Conservation (phyloP, 2,888 invertebrate species). For the Neelides folsomi region DNA sequence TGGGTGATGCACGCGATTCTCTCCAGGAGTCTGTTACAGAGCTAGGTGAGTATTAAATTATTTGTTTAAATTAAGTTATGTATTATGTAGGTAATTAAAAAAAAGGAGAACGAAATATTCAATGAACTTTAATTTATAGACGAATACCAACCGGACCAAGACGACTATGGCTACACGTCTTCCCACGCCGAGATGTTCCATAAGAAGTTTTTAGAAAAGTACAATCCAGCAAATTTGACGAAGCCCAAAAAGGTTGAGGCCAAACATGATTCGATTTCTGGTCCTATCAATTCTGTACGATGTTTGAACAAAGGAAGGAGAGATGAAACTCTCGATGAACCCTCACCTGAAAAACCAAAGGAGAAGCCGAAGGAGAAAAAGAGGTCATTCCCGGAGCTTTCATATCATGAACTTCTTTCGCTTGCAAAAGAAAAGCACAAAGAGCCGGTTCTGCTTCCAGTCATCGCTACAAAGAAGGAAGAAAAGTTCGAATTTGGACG, state of each 20-base stretch:
- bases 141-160: conserved; percentile 69
- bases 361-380: conserved; percentile 31
- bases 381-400: conserved; percentile 54
- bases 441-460: conserved; percentile 15
- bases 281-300: conserved; percentile 8
- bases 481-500: conserved; percentile 46
- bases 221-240: conserved; percentile 49
- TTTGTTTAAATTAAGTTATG: not conserved
- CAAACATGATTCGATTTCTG: conserved; percentile 14
- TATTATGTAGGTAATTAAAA: not conserved
- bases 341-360: conserved; percentile 12
- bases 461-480: conserved; percentile 6
- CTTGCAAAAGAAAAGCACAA: conserved; percentile 33
- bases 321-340: conserved; percentile 37
- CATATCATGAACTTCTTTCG: conserved; percentile 63
- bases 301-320: conserved; percentile 36
- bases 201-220: conserved; percentile 68
- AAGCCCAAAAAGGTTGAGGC: conserved; percentile 1
- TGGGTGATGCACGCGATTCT: conserved; percentile 65
- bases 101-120: not conserved
- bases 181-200: conserved; percentile 67
- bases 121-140: conserved; percentile 37
- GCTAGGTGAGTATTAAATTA: conserved; percentile 13
- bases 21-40: conserved; percentile 41
- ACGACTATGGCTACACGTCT: conserved; percentile 82